Percentiles rank a stretch among this genome's conserved stretches.
phyloP scores from a whole-genome alignment of 2,888 invertebrate genomes.

The Catocala nupta region DNA sequence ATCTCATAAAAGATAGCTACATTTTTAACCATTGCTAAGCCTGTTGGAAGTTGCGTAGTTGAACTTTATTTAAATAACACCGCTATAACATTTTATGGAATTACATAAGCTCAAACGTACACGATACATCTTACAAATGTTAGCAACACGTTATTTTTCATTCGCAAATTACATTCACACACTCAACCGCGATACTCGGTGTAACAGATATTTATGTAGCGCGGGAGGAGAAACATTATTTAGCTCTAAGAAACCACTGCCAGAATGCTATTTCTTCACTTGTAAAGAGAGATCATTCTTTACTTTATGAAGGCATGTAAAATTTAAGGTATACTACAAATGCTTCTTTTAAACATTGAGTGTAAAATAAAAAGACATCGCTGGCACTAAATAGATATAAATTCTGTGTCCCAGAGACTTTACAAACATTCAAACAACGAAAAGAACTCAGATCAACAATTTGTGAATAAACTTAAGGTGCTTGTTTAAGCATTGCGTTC shows the following conservation, averaged over 20 bases:
- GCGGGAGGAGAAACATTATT: conserved; percentile 56
- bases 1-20: too few relatives aligned
- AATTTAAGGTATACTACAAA: too few relatives aligned
- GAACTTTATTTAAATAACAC: conserved; percentile 9
- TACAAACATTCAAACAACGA: too few relatives aligned
- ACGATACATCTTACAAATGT: conserved; percentile 46
- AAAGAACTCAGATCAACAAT: too few relatives aligned
- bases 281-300: conserved; percentile 26
- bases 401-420: too few relatives aligned
- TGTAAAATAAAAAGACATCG: too few relatives aligned
- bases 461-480: too few relatives aligned
- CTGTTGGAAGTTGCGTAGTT: too few relatives aligned
- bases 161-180: conserved; percentile 73
- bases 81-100: conserved; percentile 19
- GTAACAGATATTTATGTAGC: conserved; percentile 64
- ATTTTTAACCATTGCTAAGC: too few relatives aligned
- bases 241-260: conserved; percentile 60
- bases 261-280: conserved; percentile 43
- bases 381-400: too few relatives aligned
- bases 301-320: conserved; percentile 12
- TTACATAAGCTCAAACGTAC: conserved; percentile 18
- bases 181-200: conserved; percentile 49
- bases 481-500: too few relatives aligned
- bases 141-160: conserved; percentile 68
- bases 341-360: too few relatives aligned